Conservation (phyloP, 2,797 vertebrate species). For the Clarias fuscus region DNA sequence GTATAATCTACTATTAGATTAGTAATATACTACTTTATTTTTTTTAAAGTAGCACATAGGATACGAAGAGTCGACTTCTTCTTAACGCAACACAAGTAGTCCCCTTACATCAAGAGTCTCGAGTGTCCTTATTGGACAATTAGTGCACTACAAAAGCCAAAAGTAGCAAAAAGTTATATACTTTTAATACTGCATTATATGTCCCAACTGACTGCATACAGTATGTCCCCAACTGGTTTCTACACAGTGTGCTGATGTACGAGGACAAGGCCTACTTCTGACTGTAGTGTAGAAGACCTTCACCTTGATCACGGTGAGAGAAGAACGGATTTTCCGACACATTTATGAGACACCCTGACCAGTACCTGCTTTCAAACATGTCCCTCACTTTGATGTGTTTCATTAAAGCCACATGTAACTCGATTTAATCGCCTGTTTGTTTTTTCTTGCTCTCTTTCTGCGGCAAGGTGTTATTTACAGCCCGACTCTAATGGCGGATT, state of each 20-base stretch:
- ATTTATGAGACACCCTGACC: conserved; percentile 80
- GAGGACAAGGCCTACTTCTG: neutral
- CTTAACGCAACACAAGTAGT: neutral
- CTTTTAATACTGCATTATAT: neutral
- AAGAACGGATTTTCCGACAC: conserved; percentile 79
- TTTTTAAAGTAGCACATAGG: neutral
- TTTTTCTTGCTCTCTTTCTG: conserved; percentile 55
- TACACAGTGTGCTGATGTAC: neutral
- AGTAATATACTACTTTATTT: neutral
- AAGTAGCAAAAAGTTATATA: neutral
- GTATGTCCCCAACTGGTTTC: neutral
- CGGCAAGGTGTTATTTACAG: conserved; percentile 73
- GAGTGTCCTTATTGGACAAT: neutral
- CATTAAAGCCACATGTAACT: conserved; percentile 82
- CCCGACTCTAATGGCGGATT: conserved; percentile 64
- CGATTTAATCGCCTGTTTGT: conserved; percentile 76
- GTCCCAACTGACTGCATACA: neutral
- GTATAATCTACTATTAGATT: neutral
- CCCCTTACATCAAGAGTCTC: neutral
- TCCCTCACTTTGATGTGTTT: conserved; percentile 80
- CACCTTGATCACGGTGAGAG: conserved; percentile 76
- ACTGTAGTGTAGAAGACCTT: neutral
- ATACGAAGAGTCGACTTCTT: neutral
- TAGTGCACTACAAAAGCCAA: neutral
- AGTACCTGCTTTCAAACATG: conserved; percentile 67